These are phyloP conservation scores for Phaonia tiefii DNA, from an alignment of 2,888 invertebrate genomes.

Conservation along the genomic window DNA sequence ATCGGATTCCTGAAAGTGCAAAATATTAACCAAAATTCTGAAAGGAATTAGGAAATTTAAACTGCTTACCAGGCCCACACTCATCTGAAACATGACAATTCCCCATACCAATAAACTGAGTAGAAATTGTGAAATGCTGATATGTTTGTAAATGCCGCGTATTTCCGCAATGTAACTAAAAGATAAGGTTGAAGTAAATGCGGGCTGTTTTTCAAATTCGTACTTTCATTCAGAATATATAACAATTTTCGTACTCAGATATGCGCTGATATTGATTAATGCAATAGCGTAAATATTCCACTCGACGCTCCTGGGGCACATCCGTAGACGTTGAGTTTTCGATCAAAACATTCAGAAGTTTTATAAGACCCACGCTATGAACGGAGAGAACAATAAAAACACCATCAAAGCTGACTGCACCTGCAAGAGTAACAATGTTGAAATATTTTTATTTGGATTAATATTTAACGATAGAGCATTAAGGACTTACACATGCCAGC, in stretches of 20 bases:
- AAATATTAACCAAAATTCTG: neutral
- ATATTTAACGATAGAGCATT: neutral
- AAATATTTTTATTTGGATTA: neutral
- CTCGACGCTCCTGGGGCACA: conserved; percentile 71
- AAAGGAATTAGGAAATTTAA: neutral
- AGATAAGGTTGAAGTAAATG: neutral
- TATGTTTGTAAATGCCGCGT: conserved; percentile 72
- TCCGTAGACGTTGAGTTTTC: conserved; percentile 71
- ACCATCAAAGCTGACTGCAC: conserved; percentile 74
- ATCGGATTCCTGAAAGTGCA: conserved; percentile 67
- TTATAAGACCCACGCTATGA: conserved; percentile 73
- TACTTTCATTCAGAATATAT: too few relatives aligned
- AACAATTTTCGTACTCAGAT: conserved; percentile 65
- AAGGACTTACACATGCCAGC: conserved; percentile 72
- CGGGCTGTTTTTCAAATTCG: too few relatives aligned
- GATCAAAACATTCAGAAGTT: conserved; percentile 67
- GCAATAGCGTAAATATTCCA: conserved; percentile 73
- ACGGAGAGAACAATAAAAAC: conserved; percentile 74
- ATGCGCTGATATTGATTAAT: conserved; percentile 74
- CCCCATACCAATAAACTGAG: conserved; percentile 74
- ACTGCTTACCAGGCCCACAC: conserved; percentile 72
- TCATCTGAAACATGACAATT: conserved; percentile 73
- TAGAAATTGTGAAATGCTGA: conserved; percentile 74
- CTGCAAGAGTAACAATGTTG: conserved; percentile 60
- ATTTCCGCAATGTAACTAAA: conserved; percentile 72